Conservation (phyloP, 1,140 invertebrate species). For the Drosophila funebris region DNA sequence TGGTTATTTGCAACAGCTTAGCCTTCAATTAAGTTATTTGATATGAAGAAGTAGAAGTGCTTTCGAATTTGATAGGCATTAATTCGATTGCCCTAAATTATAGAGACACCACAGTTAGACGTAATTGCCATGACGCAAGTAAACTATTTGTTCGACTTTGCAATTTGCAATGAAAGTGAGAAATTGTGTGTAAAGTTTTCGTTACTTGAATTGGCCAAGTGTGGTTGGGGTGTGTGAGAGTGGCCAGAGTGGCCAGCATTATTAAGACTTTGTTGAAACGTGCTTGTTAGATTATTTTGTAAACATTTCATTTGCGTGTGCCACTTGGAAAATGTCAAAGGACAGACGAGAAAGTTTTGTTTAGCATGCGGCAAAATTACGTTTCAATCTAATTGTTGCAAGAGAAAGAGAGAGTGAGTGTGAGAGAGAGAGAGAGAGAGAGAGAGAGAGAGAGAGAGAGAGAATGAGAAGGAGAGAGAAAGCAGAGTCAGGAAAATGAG, state of each 20-base stretch:
- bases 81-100: not conserved
- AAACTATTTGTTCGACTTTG: not conserved
- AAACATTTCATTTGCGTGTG: conserved; percentile 1
- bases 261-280: conserved; percentile 1
- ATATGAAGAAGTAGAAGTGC: not conserved
- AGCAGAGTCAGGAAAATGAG: conserved; percentile 39
- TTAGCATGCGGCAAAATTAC: conserved; percentile 49
- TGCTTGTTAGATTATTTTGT: conserved; percentile 8
- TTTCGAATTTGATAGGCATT: not conserved
- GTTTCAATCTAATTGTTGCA: conserved; percentile 35
- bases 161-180: not conserved
- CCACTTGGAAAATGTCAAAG: conserved; percentile 45
- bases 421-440: not conserved
- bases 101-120: not conserved
- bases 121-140: not conserved
- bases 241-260: not conserved
- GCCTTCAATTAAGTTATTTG: conserved; percentile 5
- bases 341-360: conserved; percentile 39
- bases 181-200: not conserved
- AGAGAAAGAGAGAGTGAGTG: not conserved
- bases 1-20: not conserved
- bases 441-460: not conserved
- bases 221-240: too few species aligned
- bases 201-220: not conserved
- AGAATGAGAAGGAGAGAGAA: not conserved